phyloP scores from a whole-genome alignment of 2,888 invertebrate genomes.

The Baronia brevicornis region DNA sequence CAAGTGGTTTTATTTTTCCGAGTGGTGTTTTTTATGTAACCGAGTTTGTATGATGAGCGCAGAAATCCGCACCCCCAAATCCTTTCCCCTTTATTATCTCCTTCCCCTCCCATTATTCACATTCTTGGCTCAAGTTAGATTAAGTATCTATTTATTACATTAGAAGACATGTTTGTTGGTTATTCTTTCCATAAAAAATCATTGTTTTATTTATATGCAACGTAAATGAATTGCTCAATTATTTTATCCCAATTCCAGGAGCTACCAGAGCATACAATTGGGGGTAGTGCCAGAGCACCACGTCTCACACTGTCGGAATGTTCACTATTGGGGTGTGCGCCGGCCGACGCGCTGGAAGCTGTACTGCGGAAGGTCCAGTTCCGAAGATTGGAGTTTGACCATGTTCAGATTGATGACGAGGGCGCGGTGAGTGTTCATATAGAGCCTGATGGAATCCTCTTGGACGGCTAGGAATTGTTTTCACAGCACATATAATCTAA shows the following conservation, averaged over 20 bases:
- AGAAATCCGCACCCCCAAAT: too few relatives aligned
- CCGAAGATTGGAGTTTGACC: slow-evolving; percentile 80
- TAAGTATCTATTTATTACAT: too few relatives aligned
- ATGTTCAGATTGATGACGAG: slow-evolving; percentile 82
- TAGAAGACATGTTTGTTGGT: too few relatives aligned
- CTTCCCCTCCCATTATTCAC: background rate
- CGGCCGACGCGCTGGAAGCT: slow-evolving; percentile 89
- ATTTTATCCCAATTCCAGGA: slow-evolving; percentile 36
- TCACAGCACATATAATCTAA: too few relatives aligned
- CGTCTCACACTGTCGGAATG: slow-evolving; percentile 74
- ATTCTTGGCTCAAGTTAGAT: too few relatives aligned
- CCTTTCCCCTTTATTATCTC: background rate
- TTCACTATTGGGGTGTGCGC: slow-evolving; percentile 77
- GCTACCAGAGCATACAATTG: slow-evolving; percentile 48
- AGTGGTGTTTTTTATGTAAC: too few relatives aligned
- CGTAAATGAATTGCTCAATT: background rate
- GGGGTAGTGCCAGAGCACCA: slow-evolving; percentile 71
- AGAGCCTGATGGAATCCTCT: background rate
- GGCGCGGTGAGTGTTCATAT: slow-evolving; percentile 64
- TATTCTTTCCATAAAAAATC: too few relatives aligned
- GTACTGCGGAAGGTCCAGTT: slow-evolving; percentile 87
- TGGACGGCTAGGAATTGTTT: too few relatives aligned
- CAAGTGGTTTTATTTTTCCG: too few relatives aligned
- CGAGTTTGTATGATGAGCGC: too few relatives aligned
- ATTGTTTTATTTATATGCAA: too few relatives aligned